phyloP scores from a whole-genome alignment of 2,888 invertebrate genomes.

The Scaptomyza caliginosa region DNA sequence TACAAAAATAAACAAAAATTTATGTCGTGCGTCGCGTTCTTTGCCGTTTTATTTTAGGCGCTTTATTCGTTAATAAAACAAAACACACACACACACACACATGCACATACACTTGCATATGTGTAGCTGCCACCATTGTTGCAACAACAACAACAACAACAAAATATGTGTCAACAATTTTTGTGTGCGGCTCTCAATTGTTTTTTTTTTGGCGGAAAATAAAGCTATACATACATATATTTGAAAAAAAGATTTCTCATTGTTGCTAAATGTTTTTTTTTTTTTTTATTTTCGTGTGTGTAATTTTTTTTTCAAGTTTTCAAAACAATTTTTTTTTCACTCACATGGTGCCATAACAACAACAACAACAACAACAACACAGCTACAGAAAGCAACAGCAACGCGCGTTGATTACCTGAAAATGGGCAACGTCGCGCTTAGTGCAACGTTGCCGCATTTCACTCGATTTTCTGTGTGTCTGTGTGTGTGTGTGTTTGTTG shows the following conservation, averaged over 20 bases:
- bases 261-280: neutral
- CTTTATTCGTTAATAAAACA: constrained; percentile 4
- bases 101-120: neutral
- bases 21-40: constrained; percentile 9
- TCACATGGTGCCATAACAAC: constrained; percentile 27
- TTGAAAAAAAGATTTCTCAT: constrained; percentile 14
- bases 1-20: constrained; percentile 2
- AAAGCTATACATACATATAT: neutral
- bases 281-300: constrained; percentile 11
- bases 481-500: neutral
- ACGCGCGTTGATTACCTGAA: constrained; percentile 12
- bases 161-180: constrained; percentile 46
- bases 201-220: constrained; percentile 10
- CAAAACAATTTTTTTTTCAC: constrained; percentile 18
- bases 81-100: neutral
- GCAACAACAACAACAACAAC: constrained; percentile 2
- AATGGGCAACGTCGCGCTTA: constrained; percentile 35
- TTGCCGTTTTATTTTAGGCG: constrained; percentile 10
- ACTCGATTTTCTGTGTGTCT: neutral
- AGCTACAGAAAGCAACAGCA: constrained; percentile 13
- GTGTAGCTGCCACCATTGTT: constrained; percentile 5
- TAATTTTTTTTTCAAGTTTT: constrained; percentile 31
- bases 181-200: constrained; percentile 9
- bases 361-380: neutral
- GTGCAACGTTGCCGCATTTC: constrained; percentile 44